Percentiles rank a stretch among this genome's conserved stretches.
These are phyloP conservation scores for Rhagoletis pomonella DNA, from an alignment of 1,140 invertebrate genomes.

Conservation along the genomic window DNA sequence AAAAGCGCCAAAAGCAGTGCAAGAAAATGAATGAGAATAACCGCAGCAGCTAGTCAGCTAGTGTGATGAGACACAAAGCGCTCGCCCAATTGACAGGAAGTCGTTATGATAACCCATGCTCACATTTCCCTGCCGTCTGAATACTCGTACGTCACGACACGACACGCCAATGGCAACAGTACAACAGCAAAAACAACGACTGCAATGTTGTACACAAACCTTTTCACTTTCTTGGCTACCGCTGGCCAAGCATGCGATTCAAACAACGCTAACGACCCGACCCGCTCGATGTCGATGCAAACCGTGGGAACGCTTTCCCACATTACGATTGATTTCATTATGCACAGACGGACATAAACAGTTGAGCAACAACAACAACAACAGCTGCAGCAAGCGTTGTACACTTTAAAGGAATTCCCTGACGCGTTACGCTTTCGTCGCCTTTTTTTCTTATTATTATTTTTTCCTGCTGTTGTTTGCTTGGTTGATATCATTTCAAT, in stretches of 20 bases:
- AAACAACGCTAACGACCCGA: slow-evolving; percentile 35
- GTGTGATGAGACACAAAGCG: slow-evolving; percentile 33
- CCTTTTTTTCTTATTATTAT: neutral
- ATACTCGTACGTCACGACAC: slow-evolving; percentile 6
- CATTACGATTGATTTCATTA: slow-evolving; percentile 41
- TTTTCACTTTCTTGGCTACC: slow-evolving; percentile 36
- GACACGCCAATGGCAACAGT: neutral
- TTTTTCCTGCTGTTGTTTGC: too few species aligned
- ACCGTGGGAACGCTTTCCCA: slow-evolving; percentile 49
- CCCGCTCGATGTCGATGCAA: neutral
- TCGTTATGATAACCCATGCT: slow-evolving; percentile 40
- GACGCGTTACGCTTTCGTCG: slow-evolving; percentile 1
- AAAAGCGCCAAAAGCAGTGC: slow-evolving; percentile 30
- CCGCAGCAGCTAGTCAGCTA: neutral
- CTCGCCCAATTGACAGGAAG: slow-evolving; percentile 45
- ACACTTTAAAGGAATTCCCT: slow-evolving; percentile 48
- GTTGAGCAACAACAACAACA: neutral
- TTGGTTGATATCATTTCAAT: slow-evolving; percentile 36
- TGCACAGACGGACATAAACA: neutral
- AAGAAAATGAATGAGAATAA: slow-evolving; percentile 2
- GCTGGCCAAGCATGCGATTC: neutral
- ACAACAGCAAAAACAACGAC: neutral
- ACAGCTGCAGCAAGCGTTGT: slow-evolving; percentile 12
- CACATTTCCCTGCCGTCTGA: neutral
- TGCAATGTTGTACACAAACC: neutral